These are phyloP conservation scores for Xenotilapia caudafasciata DNA, from an alignment of 2,113 vertebrate genomes.

Conservation along the genomic window DNA sequence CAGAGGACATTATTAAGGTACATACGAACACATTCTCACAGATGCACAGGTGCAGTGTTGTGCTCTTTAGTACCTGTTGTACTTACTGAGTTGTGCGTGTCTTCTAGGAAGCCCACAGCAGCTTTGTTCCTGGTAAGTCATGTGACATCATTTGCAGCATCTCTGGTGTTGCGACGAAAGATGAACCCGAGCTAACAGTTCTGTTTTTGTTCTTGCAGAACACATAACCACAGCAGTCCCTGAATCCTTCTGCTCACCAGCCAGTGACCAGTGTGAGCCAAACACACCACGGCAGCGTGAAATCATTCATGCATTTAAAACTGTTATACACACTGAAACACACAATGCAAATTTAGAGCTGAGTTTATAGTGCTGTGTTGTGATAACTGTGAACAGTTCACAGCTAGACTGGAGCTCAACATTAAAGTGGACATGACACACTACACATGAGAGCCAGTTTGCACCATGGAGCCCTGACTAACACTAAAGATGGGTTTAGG, in stretches of 20 bases:
- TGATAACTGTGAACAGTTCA: neutral
- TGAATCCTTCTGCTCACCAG: slow-evolving; percentile 60
- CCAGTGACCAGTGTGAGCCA: slow-evolving; percentile 32
- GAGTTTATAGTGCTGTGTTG: neutral
- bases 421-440: neutral
- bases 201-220: slow-evolving; percentile 54
- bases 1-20: slow-evolving; percentile 88
- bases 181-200: neutral
- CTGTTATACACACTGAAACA: neutral
- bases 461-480: neutral
- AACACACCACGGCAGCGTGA: slow-evolving; percentile 75
- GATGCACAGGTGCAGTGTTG: neutral
- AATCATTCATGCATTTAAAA: neutral
- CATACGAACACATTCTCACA: neutral
- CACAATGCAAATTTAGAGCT: neutral
- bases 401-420: neutral
- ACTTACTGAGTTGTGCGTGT: neutral
- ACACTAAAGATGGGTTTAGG: neutral
- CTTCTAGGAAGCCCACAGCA: slow-evolving; percentile 32
- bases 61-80: neutral
- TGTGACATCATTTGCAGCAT: neutral
- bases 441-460: accelerated
- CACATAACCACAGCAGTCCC: slow-evolving; percentile 71
- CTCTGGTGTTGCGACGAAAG: neutral
- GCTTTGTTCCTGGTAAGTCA: slow-evolving; percentile 26